Conservation (phyloP, 2,113 vertebrate genomes). For the Capreolus pygargus region DNA sequence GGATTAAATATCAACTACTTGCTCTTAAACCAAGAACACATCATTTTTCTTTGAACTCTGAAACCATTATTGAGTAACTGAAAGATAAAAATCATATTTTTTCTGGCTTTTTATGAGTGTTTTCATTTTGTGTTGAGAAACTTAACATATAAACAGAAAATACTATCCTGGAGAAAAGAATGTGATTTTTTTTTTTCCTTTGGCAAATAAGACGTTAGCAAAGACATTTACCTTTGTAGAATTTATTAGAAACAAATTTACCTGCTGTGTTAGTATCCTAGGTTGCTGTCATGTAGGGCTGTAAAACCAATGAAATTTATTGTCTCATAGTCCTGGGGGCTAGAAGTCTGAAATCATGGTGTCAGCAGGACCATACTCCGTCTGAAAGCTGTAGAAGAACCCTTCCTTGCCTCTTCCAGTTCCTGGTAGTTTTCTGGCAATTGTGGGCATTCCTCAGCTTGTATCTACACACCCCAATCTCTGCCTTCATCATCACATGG, state of each 20-base stretch:
- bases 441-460: not conserved
- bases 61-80: not conserved
- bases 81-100: not conserved
- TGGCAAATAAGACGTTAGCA: not conserved
- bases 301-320: not conserved
- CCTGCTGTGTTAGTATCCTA: not conserved
- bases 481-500: not conserved
- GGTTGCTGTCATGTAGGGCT: not conserved
- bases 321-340: not conserved
- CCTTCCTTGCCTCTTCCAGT: not conserved
- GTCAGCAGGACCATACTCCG: not conserved
- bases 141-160: not conserved
- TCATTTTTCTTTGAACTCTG: slow-evolving; percentile 6
- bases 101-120: not conserved
- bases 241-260: not conserved
- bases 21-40: not conserved
- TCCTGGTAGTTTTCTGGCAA: not conserved
- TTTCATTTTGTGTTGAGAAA: not conserved
- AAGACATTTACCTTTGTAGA: not conserved
- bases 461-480: not conserved
- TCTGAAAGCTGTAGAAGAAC: not conserved
- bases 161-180: not conserved
- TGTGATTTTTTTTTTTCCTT: not conserved
- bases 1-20: not conserved
- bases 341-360: not conserved